Percentiles rank a stretch among this genome's conserved stretches.
phyloP scores from a whole-genome alignment of 2,113 vertebrate species.

The Eulemur macaco region DNA sequence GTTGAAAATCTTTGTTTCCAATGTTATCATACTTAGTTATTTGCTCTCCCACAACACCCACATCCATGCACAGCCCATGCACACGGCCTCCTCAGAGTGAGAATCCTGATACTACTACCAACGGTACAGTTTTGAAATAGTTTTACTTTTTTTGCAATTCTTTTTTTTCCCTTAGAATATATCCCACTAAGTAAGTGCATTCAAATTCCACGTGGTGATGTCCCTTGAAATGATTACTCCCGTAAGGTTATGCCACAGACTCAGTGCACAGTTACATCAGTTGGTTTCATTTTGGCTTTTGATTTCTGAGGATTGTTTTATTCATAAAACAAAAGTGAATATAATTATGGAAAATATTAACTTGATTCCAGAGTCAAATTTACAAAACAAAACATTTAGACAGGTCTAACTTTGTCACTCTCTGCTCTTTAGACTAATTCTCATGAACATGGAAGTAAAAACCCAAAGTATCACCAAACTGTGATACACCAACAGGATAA shows the following conservation, averaged over 20 bases:
- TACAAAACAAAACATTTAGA: neutral
- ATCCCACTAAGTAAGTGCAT: too few species aligned
- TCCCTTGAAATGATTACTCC: neutral
- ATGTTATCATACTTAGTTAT: neutral
- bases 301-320: neutral
- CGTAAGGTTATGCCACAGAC: too few species aligned
- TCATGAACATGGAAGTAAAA: neutral
- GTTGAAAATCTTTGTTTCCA: neutral
- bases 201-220: neutral
- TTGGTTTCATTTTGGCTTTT: neutral
- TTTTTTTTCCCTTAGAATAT: neutral
- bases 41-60: neutral
- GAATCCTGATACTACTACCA: accelerated
- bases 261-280: neutral
- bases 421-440: neutral
- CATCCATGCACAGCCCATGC: neutral
- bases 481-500: neutral
- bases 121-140: neutral
- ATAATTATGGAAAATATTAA: neutral
- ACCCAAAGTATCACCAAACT: too few species aligned
- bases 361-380: neutral
- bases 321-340: neutral
- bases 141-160: neutral
- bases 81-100: too few species aligned
- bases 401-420: neutral